Conservation (phyloP, 1,140 invertebrate genomes). For the Achatina immaculata region DNA sequence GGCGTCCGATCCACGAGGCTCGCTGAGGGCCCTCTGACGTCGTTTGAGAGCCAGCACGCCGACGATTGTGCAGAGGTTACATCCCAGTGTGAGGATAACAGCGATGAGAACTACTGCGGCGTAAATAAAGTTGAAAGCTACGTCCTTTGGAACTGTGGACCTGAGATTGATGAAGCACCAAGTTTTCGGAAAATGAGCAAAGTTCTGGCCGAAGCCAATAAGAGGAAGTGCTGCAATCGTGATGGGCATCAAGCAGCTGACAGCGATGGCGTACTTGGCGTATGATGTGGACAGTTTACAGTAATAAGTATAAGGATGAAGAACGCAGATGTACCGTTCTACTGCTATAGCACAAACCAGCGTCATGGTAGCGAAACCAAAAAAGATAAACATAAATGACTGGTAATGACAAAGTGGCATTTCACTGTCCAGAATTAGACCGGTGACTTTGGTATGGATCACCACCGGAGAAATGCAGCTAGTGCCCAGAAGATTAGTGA, state of each 20-base stretch:
- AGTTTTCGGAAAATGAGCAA: conserved; percentile 66
- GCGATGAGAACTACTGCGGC: conserved; percentile 57
- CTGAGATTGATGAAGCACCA: conserved; percentile 72
- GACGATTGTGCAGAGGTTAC: conserved; percentile 64
- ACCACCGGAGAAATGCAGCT: conserved; percentile 59
- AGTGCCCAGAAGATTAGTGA: conserved; percentile 60
- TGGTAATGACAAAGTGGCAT: conserved; percentile 64
- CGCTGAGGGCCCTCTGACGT: conserved; percentile 49
- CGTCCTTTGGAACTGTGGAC: conserved; percentile 46
- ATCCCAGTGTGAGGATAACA: conserved; percentile 61
- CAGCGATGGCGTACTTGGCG: conserved; percentile 57
- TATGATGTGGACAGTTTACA: conserved; percentile 55
- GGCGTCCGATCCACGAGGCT: conserved; percentile 44
- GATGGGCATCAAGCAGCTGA: conserved; percentile 62
- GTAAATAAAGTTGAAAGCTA: conserved; percentile 62
- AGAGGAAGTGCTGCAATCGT: conserved; percentile 68
- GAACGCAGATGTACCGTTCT: conserved; percentile 69
- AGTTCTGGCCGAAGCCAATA: conserved; percentile 65
- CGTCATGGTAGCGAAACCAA: conserved; percentile 67
- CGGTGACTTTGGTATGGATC: conserved; percentile 58
- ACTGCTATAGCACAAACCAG: conserved; percentile 71
- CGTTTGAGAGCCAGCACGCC: conserved; percentile 60
- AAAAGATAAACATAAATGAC: conserved; percentile 70
- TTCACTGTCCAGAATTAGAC: conserved; percentile 56
- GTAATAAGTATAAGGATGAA: conserved; percentile 69